These are phyloP conservation scores for Halcyon smyrnensis DNA, from an alignment of 2,797 vertebrate species.

Conservation along the genomic window DNA sequence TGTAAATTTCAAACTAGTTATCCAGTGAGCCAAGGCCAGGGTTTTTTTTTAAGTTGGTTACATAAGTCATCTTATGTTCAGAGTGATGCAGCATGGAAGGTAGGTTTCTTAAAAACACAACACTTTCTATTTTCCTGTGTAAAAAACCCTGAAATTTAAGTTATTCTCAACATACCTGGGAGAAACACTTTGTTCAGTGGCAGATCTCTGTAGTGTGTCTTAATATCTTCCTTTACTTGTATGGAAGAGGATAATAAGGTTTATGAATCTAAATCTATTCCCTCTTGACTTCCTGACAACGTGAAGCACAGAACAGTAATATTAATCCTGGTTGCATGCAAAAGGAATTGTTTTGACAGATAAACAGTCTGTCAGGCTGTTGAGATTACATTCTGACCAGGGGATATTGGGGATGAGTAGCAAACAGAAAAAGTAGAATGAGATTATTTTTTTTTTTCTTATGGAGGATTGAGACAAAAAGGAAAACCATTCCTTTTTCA, in stretches of 20 bases:
- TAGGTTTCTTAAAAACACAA: background rate
- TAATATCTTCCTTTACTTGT: background rate
- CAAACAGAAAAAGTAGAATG: background rate
- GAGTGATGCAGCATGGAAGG: background rate
- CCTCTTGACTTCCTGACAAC: background rate
- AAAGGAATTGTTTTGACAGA: background rate
- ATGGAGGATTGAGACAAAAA: background rate
- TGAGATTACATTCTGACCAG: background rate
- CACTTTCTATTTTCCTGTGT: background rate
- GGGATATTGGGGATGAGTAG: background rate
- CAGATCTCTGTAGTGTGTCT: background rate
- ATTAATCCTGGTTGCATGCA: background rate
- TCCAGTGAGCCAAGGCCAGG: background rate
- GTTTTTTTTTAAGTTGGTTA: background rate
- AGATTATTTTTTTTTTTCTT: background rate
- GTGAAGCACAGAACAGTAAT: background rate
- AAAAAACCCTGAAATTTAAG: background rate
- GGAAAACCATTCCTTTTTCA: background rate
- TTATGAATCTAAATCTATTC: background rate
- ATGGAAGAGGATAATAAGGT: background rate
- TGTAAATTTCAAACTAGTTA: background rate
- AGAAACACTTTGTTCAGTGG: background rate
- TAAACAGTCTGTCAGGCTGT: background rate
- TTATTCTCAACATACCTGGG: background rate
- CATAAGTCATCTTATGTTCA: background rate